Conservation (phyloP, 2,113 vertebrate species). For the Etia nguti region DNA sequence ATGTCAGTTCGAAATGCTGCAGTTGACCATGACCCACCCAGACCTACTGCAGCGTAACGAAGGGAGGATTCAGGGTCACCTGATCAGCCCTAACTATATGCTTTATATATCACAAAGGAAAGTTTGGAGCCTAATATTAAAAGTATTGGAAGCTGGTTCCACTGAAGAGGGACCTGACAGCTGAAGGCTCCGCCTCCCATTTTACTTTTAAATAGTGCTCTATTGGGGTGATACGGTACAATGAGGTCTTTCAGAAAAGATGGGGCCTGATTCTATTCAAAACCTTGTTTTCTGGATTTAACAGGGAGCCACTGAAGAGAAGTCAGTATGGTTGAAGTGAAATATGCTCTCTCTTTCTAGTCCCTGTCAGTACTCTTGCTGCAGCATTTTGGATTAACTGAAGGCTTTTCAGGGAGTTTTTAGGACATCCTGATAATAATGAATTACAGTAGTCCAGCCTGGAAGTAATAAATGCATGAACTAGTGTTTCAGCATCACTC, state of each 20-base stretch:
- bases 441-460: background rate
- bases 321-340: background rate
- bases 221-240: background rate
- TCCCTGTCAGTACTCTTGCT: background rate
- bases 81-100: background rate
- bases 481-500: background rate
- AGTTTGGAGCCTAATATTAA: background rate
- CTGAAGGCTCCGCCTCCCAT: background rate
- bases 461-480: background rate
- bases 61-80: background rate
- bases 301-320: background rate
- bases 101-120: background rate
- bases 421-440: background rate
- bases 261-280: rapidly evolving
- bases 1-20: background rate
- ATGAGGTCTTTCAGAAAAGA: background rate
- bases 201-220: background rate
- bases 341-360: background rate
- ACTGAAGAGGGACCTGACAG: background rate
- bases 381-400: rapidly evolving
- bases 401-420: rapidly evolving
- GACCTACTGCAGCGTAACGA: background rate
- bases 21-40: background rate
- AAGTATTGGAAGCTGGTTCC: background rate
- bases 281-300: background rate